A percentile compares a stretch with the other conserved stretches of the same genome.
Conservation (phyloP, 2,113 vertebrate genomes). For the Paradoxurus hermaphroditus region DNA sequence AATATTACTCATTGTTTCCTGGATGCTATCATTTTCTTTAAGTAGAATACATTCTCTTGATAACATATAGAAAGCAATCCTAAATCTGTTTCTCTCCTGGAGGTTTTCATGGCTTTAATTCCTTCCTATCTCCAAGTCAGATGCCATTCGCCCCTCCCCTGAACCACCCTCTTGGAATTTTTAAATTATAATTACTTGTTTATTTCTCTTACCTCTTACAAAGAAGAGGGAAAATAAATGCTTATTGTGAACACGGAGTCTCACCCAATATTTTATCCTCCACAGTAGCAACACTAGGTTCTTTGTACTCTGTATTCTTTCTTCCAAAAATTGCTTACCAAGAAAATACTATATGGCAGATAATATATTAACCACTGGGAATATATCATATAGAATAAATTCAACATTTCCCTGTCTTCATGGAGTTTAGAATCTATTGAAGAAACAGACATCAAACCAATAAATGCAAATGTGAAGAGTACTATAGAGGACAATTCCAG, state of each 20-base stretch:
- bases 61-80: not conserved
- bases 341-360: not conserved
- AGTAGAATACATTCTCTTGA: not conserved
- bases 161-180: not conserved
- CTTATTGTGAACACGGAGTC: not conserved
- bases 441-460: not conserved
- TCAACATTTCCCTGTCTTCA: not conserved
- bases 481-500: not conserved
- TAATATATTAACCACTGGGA: not conserved
- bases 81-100: not conserved
- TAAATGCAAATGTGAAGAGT: not conserved
- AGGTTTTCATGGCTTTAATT: not conserved
- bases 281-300: not conserved
- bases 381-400: not conserved
- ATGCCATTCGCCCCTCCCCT: not conserved
- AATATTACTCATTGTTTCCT: not conserved
- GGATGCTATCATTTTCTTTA: not conserved
- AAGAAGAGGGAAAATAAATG: not conserved
- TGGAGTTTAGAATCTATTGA: not conserved
- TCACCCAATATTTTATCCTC: not conserved
- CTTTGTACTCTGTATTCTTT: not conserved
- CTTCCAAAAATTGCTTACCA: not conserved
- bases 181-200: not conserved
- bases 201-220: not conserved
- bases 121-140: not conserved